A percentile compares a stretch with the other conserved stretches of the same genome.
Evolutionary conservation across 2,888 invertebrate genomes (phyloP).

Genomic region (Galerucella pusilla): DNA sequence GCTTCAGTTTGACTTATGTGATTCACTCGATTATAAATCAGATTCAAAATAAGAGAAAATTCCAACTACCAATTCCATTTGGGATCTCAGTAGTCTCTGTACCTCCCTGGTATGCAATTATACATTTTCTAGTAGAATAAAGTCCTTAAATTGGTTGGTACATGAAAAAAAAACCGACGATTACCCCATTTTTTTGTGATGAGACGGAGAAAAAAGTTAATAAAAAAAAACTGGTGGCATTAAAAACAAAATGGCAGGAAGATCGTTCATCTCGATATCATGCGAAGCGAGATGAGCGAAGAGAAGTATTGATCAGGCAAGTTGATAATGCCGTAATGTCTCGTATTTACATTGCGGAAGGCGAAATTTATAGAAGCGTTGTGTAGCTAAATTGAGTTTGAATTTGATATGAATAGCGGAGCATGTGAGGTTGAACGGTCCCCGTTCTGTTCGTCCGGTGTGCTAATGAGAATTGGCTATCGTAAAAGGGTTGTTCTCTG

Average conservation of each 20-base stretch:
- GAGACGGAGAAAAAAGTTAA: not conserved
- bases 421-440: conserved; percentile 55
- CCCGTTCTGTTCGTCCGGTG: conserved; percentile 54
- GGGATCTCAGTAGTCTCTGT: no score
- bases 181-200: not conserved
- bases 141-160: not conserved
- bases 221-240: conserved; percentile 24
- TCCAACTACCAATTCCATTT: no score
- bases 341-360: conserved; percentile 56
- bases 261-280: conserved; percentile 36
- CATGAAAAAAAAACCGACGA: not conserved
- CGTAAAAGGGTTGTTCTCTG: conserved; percentile 59
- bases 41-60: no score
- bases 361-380: conserved; percentile 59
- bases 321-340: conserved; percentile 50
- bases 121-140: no score
- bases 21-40: no score
- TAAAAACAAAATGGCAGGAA: conserved; percentile 36
- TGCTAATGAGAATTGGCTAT: conserved; percentile 63
- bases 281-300: conserved; percentile 39
- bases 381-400: conserved; percentile 60
- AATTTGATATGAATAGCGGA: conserved; percentile 61
- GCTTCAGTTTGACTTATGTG: no score
- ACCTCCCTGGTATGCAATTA: no score
- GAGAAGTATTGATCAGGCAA: conserved; percentile 47